Conservation (phyloP, 2,113 vertebrate genomes). For the Tachycineta bicolor region DNA sequence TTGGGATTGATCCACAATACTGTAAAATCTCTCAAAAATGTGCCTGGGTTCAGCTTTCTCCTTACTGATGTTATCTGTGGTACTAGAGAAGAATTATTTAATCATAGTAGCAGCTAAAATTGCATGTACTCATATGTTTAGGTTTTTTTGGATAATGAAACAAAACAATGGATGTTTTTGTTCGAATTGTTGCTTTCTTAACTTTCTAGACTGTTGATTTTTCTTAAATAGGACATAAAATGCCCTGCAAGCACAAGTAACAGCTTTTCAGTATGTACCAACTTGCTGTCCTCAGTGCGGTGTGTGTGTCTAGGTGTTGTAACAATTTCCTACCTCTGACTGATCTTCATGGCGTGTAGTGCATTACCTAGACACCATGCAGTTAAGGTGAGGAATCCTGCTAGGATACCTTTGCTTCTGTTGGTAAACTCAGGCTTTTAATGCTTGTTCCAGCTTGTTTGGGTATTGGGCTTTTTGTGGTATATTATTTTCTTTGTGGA, state of each 20-base stretch:
- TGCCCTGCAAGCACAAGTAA: background rate
- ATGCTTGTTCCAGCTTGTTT: background rate
- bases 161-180: background rate
- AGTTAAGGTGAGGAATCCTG: background rate
- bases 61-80: fast-evolving
- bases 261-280: background rate
- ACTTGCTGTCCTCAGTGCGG: background rate
- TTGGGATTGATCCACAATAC: background rate
- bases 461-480: background rate
- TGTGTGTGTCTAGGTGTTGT: background rate
- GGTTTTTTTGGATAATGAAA: background rate
- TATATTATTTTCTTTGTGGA: background rate
- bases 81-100: background rate
- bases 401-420: background rate
- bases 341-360: background rate
- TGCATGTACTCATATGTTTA: background rate
- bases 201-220: background rate
- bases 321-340: background rate
- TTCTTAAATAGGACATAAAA: background rate
- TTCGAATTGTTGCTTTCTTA: background rate
- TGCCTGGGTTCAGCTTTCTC: background rate
- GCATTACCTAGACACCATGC: background rate
- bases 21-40: background rate
- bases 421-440: background rate
- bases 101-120: background rate